A percentile compares a stretch with the other conserved stretches of the same genome.
phyloP scores from a whole-genome alignment of 1,140 invertebrate genomes.

The Leptinotarsa lineolata region DNA sequence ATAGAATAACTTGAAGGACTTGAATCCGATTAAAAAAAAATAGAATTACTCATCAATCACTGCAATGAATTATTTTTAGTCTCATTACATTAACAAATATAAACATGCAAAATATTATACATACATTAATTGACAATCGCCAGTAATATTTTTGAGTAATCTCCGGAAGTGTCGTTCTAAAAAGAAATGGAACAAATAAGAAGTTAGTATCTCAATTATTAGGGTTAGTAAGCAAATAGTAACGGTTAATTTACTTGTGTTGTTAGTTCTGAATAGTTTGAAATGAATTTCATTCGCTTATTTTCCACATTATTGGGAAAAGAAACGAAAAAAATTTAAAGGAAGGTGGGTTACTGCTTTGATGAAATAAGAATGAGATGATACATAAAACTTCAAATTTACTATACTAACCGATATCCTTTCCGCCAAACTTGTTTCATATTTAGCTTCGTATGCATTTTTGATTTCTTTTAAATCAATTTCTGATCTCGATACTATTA shows the following conservation, averaged over 20 bases:
- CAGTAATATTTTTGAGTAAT: conserved; percentile 12
- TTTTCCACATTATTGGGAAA: too few species aligned
- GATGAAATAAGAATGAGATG: background rate
- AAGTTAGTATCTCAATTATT: background rate
- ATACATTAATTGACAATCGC: conserved; percentile 7
- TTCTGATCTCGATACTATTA: conserved; percentile 86
- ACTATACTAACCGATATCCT: conserved; percentile 72
- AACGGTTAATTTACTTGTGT: too few species aligned
- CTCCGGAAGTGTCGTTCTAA: conserved; percentile 9
- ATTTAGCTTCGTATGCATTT: conserved; percentile 75
- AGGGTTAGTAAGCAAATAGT: background rate
- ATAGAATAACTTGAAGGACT: background rate
- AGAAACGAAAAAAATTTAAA: too few species aligned
- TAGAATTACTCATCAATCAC: background rate
- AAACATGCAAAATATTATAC: conserved; percentile 2
- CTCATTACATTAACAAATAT: background rate
- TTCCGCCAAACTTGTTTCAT: conserved; percentile 77
- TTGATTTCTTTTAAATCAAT: conserved; percentile 87
- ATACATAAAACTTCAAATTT: background rate
- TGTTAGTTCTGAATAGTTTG: too few species aligned
- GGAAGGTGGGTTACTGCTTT: background rate
- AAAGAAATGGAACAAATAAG: conserved; percentile 8
- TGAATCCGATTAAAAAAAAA: background rate
- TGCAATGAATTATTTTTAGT: background rate
- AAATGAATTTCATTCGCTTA: too few species aligned